A percentile compares a stretch with the other conserved stretches of the same genome.
Conservation (phyloP, 2,888 invertebrate genomes). For the Sialis lutaria region DNA sequence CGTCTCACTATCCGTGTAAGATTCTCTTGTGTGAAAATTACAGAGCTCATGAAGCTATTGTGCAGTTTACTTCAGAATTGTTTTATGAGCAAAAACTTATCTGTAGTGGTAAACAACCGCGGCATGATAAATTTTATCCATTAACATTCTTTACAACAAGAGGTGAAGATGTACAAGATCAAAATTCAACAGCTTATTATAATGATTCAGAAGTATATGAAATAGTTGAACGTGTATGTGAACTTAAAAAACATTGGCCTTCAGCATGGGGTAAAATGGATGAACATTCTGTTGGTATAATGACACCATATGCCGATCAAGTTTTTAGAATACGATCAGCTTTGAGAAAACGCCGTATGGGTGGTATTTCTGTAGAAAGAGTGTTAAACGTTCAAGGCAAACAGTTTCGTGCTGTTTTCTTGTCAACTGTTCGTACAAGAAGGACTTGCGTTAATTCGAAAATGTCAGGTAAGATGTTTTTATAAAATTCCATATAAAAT, state of each 20-base stretch:
- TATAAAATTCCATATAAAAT: no score
- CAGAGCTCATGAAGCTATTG: constrained; percentile 64
- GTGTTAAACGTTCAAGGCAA: constrained; percentile 78
- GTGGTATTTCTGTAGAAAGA: constrained; percentile 62
- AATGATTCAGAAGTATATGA: constrained; percentile 70
- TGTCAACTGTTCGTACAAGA: constrained; percentile 61
- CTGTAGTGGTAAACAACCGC: constrained; percentile 51
- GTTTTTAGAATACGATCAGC: constrained; percentile 56
- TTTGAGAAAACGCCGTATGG: constrained; percentile 51
- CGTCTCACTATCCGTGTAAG: constrained; percentile 54
- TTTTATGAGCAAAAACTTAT: constrained; percentile 65
- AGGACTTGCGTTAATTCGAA: constrained; percentile 37
- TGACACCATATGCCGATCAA: constrained; percentile 73
- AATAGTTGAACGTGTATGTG: constrained; percentile 55
- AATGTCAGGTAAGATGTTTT: constrained; percentile 10
- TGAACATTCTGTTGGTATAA: constrained; percentile 66
- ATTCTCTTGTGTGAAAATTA: constrained; percentile 69
- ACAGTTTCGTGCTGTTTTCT: constrained; percentile 65
- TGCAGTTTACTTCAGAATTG: constrained; percentile 62
- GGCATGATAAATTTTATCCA: constrained; percentile 53
- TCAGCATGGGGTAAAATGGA: constrained; percentile 53
- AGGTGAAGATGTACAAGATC: constrained; percentile 65
- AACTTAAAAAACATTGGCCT: constrained; percentile 59
- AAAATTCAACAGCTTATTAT: constrained; percentile 61
- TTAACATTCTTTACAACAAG: constrained; percentile 65